Percentiles rank a stretch among this genome's conserved stretches.
These are phyloP conservation scores for Orchesellides sinensis DNA, from an alignment of 2,888 invertebrate species.

Conservation along the genomic window DNA sequence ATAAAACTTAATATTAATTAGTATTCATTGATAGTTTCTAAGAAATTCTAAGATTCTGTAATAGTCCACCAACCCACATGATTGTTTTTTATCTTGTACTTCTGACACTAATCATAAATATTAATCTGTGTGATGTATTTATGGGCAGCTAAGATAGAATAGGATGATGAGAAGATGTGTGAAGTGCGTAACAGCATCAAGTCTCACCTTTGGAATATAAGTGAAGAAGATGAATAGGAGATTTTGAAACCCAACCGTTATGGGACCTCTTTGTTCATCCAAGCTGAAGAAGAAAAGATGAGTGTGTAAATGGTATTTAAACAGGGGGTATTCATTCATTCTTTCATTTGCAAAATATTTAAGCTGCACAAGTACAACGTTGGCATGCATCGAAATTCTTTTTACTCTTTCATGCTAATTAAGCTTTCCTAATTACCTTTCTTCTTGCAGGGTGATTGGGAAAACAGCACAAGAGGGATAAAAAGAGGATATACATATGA, in stretches of 20 bases:
- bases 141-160: too few relatives aligned
- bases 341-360: neutral
- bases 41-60: too few relatives aligned
- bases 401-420: neutral
- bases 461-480: neutral
- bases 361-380: neutral
- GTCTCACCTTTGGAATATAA: too few relatives aligned
- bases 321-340: too few relatives aligned
- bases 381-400: neutral
- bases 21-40: too few relatives aligned
- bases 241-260: neutral
- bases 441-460: neutral
- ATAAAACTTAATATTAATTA: too few relatives aligned
- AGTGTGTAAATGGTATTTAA: neutral
- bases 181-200: too few relatives aligned
- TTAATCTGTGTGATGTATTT: too few relatives aligned
- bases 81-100: too few relatives aligned
- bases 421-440: slow-evolving; percentile 9
- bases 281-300: neutral
- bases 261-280: slow-evolving; percentile 2
- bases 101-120: too few relatives aligned
- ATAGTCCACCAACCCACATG: too few relatives aligned
- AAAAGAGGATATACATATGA: neutral
- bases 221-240: neutral
- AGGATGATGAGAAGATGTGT: too few relatives aligned